Conservation (phyloP, 2,888 invertebrate genomes). For the Petrolisthes manimaculis region DNA sequence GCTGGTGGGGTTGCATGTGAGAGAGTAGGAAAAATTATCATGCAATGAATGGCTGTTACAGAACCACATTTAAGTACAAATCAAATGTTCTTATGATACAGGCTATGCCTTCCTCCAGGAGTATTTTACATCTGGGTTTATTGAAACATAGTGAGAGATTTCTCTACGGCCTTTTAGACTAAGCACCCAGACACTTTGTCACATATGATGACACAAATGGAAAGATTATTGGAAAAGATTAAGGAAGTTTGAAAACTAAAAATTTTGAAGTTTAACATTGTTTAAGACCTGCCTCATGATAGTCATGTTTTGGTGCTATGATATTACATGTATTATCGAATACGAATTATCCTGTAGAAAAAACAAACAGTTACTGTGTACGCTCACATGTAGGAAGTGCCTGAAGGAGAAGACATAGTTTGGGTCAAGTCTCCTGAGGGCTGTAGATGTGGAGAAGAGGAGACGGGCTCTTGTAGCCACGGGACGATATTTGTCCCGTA, state of each 20-base stretch:
- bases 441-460: conserved; percentile 56
- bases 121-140: too few species aligned
- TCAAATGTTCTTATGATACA: background rate
- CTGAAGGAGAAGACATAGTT: conserved; percentile 62
- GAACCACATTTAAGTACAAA: background rate
- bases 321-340: background rate
- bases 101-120: too few species aligned
- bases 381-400: conserved; percentile 60
- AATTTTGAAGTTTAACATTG: background rate
- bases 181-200: too few species aligned
- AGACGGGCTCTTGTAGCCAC: conserved; percentile 61
- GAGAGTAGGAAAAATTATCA: too few species aligned
- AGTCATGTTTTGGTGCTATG: background rate
- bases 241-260: background rate
- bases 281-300: background rate
- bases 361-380: background rate
- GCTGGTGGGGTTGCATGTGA: conserved; percentile 28
- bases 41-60: background rate
- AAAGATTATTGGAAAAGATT: background rate
- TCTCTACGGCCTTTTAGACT: too few species aligned
- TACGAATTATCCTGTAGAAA: background rate
- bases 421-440: conserved; percentile 41
- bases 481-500: conserved; percentile 63
- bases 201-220: too few species aligned
- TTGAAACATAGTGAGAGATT: too few species aligned